Base-by-base conservation (phyloP, 1,140 invertebrate genomes). In the Centruroides sculpturatus region DNA sequence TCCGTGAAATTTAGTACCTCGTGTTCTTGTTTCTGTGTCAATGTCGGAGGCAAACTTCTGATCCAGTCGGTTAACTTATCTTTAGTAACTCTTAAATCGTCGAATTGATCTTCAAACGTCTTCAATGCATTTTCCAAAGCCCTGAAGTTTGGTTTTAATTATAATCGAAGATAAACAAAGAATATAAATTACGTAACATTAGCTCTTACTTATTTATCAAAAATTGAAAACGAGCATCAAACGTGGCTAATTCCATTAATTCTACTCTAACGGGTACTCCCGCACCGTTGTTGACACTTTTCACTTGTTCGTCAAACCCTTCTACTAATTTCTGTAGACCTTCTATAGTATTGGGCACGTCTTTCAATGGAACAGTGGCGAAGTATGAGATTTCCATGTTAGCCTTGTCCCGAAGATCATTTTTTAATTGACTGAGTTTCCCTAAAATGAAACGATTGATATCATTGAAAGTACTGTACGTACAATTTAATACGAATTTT, bases 301-400 rank as follows among this genome's bases (percentile, higher is more conserved):
- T 55, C 5, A 64, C 62, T 7, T 61, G 59, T n/a, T 61, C 55
- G n/a, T 65, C 55, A 35, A 65, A 65, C 7, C 50, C 41, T 41
- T 8, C 35, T 4, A 65, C 57, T 4, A 65, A 49, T 3, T 55
- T 60, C 12, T 56, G 47, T 41, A 65, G 59, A 13, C 63, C 63
- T 55, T 59, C 11, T 5, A 61, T 55, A 35, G 34, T 65, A 13
- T 65, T 55, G 4, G 63, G 56, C 34, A 61, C 55, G 8, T 56
- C 55, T 47, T 61, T 59, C 47, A 65, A n/a, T 10, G 63, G 63
- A 3, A 65, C 63, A 13, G 59, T 59, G 5, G 63, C 63, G 13
- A 53, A 65, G 23, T 65, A 65, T 12, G 36, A 41, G 5, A 65
- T 59, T 23, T 65, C 63, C 63, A 61, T 59, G 4, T 34, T 59